Evolutionary conservation across 2,113 vertebrate genomes (phyloP), one percentile per base, ranked within the genome.

Genomic region (Phoenicopterus ruber): DNA sequence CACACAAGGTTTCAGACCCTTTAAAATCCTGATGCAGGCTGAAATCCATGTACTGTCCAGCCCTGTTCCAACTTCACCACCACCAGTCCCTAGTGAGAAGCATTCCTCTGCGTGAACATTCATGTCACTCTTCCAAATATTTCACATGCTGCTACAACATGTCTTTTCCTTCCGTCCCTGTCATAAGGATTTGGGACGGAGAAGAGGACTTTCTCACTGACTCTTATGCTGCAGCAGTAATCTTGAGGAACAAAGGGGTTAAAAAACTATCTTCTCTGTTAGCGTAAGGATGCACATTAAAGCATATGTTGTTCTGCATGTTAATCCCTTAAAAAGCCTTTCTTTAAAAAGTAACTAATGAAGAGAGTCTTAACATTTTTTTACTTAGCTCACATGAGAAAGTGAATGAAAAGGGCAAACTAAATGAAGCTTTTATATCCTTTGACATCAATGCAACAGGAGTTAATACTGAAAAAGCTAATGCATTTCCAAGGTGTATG

Each of bases 391-490:
- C 54, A 73, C 28, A 24, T n/a, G 42, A 93, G 59, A 82, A 72
- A 77, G 84, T 14, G 47, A 81, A 82, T 0, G 4, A 47, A 81
- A 84, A 67, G 38, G 49, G 63, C 54, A 88, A 90, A 46, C 28
- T 47, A 88, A 90, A 88, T 59, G 47, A 88, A 82, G 73, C 28
- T 77, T 77, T 78, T 91, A 34, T 63, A 59, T 69, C 59, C 59
- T 73, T 77, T 96, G 59, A 78, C 80, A 91, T 77, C 44, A 29
- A 4, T 17, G 65, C 36, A 94, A 65, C 24, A 77, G 65, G 59
- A 78, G 54, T 36, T 36, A 88, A 73, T 59, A 50, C 44, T 65
- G 66, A 70, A 62, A 54, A 91, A 79, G n/a, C 14, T 82, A 90
- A 67, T 49, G 24, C 54, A 55, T 65, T 91, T 85, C 47, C 44